These are phyloP conservation scores for Sibirionetta formosa DNA, from an alignment of 2,797 vertebrate genomes.

Conservation along the genomic window DNA sequence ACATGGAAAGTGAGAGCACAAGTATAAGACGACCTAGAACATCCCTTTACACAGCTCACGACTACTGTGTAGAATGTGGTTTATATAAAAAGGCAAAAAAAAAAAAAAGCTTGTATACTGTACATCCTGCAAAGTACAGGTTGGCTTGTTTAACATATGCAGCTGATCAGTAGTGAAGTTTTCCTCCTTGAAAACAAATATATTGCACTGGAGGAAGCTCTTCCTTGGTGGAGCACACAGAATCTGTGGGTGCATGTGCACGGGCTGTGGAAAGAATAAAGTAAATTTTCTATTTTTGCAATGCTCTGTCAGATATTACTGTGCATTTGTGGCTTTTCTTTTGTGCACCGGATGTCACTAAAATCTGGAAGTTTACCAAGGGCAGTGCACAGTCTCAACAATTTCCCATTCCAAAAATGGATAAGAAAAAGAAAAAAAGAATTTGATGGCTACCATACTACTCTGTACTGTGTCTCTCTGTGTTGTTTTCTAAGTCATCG, in stretches of 20 bases:
- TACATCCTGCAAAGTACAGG: not conserved
- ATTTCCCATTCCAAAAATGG: not conserved
- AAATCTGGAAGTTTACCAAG: not conserved
- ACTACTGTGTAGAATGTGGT: fast-evolving
- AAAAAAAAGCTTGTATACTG: fast-evolving
- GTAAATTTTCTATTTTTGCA: not conserved
- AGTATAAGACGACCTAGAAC: constrained; percentile 54
- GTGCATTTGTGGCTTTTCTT: not conserved
- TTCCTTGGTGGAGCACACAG: not conserved
- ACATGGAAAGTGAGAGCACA: not conserved
- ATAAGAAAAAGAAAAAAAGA: not conserved
- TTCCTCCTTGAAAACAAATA: not conserved
- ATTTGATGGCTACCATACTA: not conserved
- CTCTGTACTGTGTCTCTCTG: not conserved
- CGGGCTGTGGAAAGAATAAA: not conserved
- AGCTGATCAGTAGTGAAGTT: not conserved
- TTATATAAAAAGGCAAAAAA: not conserved
- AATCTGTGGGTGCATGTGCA: not conserved
- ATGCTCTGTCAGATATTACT: not conserved
- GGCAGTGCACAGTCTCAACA: not conserved
- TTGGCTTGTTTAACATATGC: not conserved
- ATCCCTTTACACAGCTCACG: not conserved
- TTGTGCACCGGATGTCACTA: not conserved
- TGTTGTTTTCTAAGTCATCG: not conserved
- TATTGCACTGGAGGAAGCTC: not conserved